Evolutionary conservation across 2,113 vertebrate species (phyloP).

Genomic region (Pelusios castaneus): DNA sequence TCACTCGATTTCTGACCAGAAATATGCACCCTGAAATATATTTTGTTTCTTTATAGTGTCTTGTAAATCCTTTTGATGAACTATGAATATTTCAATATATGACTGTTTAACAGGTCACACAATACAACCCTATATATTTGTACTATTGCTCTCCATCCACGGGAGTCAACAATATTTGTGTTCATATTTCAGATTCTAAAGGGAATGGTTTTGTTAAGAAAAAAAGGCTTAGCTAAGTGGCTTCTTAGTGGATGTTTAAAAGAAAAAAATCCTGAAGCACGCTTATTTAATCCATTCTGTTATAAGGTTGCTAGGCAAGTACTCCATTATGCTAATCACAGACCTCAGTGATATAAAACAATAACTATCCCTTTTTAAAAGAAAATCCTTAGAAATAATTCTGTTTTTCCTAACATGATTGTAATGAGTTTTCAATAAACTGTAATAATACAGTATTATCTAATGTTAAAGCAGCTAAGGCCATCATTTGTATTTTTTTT

Average conservation of each 20-base stretch:
- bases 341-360: fast-evolving
- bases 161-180: fast-evolving
- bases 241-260: fast-evolving
- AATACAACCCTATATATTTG: fast-evolving
- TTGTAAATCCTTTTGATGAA: fast-evolving
- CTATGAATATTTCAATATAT: fast-evolving
- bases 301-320: fast-evolving
- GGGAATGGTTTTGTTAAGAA: fast-evolving
- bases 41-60: neutral
- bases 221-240: fast-evolving
- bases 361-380: fast-evolving
- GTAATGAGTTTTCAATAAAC: neutral
- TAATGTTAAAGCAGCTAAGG: neutral
- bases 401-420: neutral
- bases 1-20: neutral
- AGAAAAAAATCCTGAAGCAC: fast-evolving
- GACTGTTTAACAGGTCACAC: neutral
- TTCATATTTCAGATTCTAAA: neutral
- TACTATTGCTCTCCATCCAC: neutral
- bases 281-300: fast-evolving
- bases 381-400: neutral
- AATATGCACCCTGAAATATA: neutral
- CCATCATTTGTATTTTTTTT: neutral
- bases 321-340: fast-evolving
- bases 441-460: neutral